Evolutionary conservation across 2,797 vertebrate genomes (phyloP).

Genomic region (Chelidonichthys spinosus): DNA sequence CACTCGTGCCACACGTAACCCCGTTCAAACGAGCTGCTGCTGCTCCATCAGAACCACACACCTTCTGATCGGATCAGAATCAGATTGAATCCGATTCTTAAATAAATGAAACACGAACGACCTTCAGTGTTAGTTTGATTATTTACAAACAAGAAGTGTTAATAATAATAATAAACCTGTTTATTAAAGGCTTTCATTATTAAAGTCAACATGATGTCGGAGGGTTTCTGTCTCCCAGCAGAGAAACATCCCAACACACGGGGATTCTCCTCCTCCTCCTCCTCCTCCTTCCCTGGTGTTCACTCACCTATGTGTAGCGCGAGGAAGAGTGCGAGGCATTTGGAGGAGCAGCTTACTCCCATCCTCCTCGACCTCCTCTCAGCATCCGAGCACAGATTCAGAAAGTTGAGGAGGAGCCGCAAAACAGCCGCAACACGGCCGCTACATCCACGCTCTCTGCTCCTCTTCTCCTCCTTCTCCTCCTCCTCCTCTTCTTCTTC

Average conservation of each 20-base stretch:
- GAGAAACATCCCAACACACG: too few relatives aligned
- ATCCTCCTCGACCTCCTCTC: conserved; percentile 91
- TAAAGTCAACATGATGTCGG: too few relatives aligned
- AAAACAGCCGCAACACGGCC: conserved; percentile 29
- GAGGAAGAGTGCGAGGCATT: conserved; percentile 91
- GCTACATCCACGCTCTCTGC: conserved; percentile 31
- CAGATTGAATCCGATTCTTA: not conserved
- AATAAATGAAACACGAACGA: too few relatives aligned
- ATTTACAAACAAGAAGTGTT: too few relatives aligned
- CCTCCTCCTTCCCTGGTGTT: too few relatives aligned
- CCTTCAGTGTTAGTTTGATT: too few relatives aligned
- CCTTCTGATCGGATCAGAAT: not conserved
- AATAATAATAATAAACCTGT: too few relatives aligned
- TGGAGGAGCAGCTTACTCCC: conserved; percentile 96
- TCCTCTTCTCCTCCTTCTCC: not conserved
- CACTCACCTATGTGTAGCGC: conserved; percentile 80
- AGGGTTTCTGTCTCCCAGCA: too few relatives aligned
- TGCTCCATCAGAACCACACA: not conserved
- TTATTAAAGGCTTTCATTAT: too few relatives aligned
- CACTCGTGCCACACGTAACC: conserved; percentile 28
- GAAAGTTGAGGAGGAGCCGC: conserved; percentile 86
- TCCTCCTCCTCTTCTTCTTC: not conserved
- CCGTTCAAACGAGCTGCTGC: conserved; percentile 8
- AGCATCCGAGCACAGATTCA: conserved; percentile 85
- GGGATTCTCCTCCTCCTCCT: too few relatives aligned